Conservation (phyloP, 1,140 invertebrate species). For the Pemphigus obesinymphae region DNA sequence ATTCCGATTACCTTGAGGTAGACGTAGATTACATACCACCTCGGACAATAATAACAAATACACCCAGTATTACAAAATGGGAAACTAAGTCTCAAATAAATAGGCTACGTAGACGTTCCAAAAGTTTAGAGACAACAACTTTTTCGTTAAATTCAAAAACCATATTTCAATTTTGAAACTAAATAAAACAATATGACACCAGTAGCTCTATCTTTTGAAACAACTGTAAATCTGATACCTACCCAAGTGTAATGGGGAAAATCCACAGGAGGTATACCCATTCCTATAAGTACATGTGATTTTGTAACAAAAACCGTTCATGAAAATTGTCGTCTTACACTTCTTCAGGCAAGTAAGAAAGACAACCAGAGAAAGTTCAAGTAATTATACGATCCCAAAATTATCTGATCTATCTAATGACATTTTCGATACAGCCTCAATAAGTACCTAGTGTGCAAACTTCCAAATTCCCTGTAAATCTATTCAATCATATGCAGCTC, state of each 20-base stretch:
- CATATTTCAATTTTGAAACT: neutral
- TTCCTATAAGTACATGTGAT: neutral
- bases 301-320: neutral
- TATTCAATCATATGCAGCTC: neutral
- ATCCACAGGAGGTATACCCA: neutral
- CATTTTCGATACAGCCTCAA: neutral
- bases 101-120: no score
- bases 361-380: no score
- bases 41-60: no score
- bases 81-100: no score
- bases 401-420: neutral
- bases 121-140: no score
- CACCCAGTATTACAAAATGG: no score
- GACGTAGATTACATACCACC: no score
- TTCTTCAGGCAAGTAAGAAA: no score
- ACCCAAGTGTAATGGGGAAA: neutral
- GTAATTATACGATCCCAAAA: no score
- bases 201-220: neutral
- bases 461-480: no score
- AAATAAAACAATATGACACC: neutral
- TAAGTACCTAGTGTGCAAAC: neutral
- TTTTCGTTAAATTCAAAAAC: neutral
- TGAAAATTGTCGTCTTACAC: neutral
- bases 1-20: no score
- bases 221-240: no score